Evolutionary conservation across 2,888 invertebrate species (phyloP).

Genomic region (Plagodis pulveraria): DNA sequence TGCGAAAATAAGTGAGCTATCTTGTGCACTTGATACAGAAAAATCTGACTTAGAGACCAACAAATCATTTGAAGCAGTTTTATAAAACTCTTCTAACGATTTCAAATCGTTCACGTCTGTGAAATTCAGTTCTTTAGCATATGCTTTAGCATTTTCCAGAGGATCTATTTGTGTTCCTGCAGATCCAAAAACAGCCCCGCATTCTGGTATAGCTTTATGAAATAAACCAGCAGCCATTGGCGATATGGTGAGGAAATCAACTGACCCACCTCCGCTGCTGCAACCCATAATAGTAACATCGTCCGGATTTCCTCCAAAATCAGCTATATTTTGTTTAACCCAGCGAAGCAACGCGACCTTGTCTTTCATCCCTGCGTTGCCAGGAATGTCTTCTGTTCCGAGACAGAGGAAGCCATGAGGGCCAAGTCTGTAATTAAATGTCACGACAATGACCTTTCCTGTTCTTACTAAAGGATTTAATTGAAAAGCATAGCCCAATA

Average conservation of each 20-base stretch:
- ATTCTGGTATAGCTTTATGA: constrained; percentile 53
- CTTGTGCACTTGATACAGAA: constrained; percentile 12
- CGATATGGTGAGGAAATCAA: too few species aligned
- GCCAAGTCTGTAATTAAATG: constrained; percentile 55
- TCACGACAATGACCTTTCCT: background rate
- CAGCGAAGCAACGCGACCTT: constrained; percentile 57
- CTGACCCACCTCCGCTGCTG: too few species aligned
- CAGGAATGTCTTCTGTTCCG: constrained; percentile 57
- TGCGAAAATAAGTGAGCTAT: constrained; percentile 39
- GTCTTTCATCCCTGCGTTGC: constrained; percentile 67
- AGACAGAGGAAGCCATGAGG: constrained; percentile 57
- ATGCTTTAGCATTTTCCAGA: too few species aligned
- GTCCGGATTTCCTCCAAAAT: constrained; percentile 50
- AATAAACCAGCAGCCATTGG: constrained; percentile 50
- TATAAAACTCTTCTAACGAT: constrained; percentile 36
- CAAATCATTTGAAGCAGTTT: constrained; percentile 30
- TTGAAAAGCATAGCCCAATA: too few species aligned
- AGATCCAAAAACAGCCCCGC: constrained; percentile 44
- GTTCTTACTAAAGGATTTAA: background rate
- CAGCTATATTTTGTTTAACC: constrained; percentile 56
- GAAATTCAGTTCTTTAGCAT: too few species aligned
- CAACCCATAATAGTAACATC: too few species aligned
- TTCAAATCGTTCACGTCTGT: too few species aligned
- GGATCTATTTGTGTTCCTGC: constrained; percentile 51
- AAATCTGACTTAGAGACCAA: constrained; percentile 25